These are phyloP conservation scores for Euclidia mi DNA, from an alignment of 2,888 invertebrate genomes.

Conservation along the genomic window DNA sequence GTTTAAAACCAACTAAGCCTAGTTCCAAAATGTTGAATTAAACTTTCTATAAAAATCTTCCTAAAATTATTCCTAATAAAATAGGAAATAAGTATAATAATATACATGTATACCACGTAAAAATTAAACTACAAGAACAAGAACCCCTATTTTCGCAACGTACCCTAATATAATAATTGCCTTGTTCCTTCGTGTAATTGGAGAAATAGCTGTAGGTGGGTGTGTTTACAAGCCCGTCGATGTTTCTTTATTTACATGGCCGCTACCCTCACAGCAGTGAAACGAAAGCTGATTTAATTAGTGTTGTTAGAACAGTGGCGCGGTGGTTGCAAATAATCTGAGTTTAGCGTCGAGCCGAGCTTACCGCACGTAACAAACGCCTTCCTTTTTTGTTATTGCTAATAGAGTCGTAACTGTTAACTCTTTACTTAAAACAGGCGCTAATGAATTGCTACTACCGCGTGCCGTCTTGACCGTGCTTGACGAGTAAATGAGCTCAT, in stretches of 20 bases:
- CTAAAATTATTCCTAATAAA: too few species aligned
- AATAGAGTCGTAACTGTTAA: conserved; percentile 42
- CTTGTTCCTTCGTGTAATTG: conserved; percentile 22
- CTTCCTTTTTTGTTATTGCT: conserved; percentile 46
- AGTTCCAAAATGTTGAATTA: too few species aligned
- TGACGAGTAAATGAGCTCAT: conserved; percentile 21
- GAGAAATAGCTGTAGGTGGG: conserved; percentile 19
- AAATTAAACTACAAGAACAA: too few species aligned
- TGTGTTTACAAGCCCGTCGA: conserved; percentile 25
- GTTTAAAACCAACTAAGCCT: too few species aligned
- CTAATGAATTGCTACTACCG: conserved; percentile 42
- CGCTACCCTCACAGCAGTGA: conserved; percentile 42
- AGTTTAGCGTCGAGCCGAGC: conserved; percentile 43
- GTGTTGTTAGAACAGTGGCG: conserved; percentile 63
- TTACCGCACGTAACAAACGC: conserved; percentile 32
- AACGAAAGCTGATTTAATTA: conserved; percentile 69
- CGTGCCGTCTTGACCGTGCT: conserved; percentile 17
- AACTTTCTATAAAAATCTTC: too few species aligned
- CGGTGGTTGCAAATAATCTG: conserved; percentile 61
- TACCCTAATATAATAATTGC: conserved; percentile 20
- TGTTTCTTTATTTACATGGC: conserved; percentile 42
- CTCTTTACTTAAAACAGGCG: conserved; percentile 46
- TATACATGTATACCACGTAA: too few species aligned
- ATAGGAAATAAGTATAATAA: too few species aligned
- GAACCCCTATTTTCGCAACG: not conserved